Evolutionary conservation across 2,888 invertebrate genomes (phyloP).

Genomic region (Tethea ocularis): DNA sequence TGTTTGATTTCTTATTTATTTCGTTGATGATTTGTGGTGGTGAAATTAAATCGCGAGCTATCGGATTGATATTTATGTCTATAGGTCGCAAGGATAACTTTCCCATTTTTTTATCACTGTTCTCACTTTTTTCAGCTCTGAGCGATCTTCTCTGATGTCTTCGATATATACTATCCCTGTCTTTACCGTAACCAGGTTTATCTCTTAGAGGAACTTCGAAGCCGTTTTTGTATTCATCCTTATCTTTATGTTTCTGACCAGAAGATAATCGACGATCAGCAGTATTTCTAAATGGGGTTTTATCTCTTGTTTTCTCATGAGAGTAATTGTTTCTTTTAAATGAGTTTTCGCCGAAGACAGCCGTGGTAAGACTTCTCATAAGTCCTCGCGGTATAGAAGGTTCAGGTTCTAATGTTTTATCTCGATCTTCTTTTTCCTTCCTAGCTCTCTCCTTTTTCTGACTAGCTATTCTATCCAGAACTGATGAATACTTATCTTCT

Average conservation of each 20-base stretch:
- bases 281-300: slow-evolving; percentile 85
- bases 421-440: slow-evolving; percentile 83
- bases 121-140: slow-evolving; percentile 86
- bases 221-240: slow-evolving; percentile 68
- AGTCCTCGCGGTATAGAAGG: slow-evolving; percentile 74
- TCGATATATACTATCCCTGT: slow-evolving; percentile 78
- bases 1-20: slow-evolving; percentile 46
- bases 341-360: slow-evolving; percentile 87
- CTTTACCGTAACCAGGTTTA: slow-evolving; percentile 66
- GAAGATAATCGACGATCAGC: slow-evolving; percentile 71
- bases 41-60: slow-evolving; percentile 80
- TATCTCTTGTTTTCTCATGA: slow-evolving; percentile 84
- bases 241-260: slow-evolving; percentile 63
- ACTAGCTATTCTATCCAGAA: slow-evolving; percentile 87
- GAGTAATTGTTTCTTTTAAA: slow-evolving; percentile 81
- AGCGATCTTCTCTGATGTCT: slow-evolving; percentile 82
- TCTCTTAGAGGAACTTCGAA: slow-evolving; percentile 60
- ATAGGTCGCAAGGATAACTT: slow-evolving; percentile 82
- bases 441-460: slow-evolving; percentile 82
- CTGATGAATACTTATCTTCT: slow-evolving; percentile 91
- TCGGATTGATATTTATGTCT: slow-evolving; percentile 77
- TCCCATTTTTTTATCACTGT: slow-evolving; percentile 73
- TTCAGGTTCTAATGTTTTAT: slow-evolving; percentile 88
- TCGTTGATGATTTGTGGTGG: slow-evolving; percentile 74
- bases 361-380: slow-evolving; percentile 88